Base-by-base conservation (phyloP, 64 coral and sea anemone genomes). In the Dendronephthya gigantea region DNA sequence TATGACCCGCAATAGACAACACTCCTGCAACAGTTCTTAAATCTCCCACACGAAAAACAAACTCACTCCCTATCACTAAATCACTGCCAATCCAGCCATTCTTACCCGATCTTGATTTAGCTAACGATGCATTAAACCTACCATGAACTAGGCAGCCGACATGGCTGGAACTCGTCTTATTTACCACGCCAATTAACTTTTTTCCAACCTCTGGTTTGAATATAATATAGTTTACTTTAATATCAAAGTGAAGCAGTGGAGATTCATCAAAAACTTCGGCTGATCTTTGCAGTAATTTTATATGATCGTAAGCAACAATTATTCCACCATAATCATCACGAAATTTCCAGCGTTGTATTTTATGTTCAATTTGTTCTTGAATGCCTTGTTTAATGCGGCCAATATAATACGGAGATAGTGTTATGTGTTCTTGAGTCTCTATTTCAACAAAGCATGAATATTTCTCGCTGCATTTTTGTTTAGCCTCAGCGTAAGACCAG, bases 91-190 rank as follows among this genome's bases (percentile, higher is more conserved):
- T 33, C n/a, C 84, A 58, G 83, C 90, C 87, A 88, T 98, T 89
- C 32, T 83, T 58, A 47, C 76, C 81, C 22, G 87, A 83, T 19
- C 36, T 79, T 16, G 83, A 23, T 65, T 43, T 91, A 5, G 87
- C 23, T 59, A 98, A 59, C 0, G 95, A 93, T 9, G 95, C 95
- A 58, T 98, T 98, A 51, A 98, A 98, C 82, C 82, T 89, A 6
- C 83, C 85, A 81, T 98, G 95, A 33, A 98, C 92, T 36, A 98
- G 83, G 70, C 92, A 93, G 17, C 95, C 95, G 7, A 98, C 79
- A 34, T 98, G 92, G 88, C 90, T 92, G 36, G 62, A 41, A 22
- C 92, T 87, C 31, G 91, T 28, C 32, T 93, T 98, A 51, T 98
- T 98, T 17, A 98, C 92, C 19, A 91, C 92, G 0, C 95, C 95